Evolutionary conservation across 2,797 vertebrate species (phyloP), one percentile per base, ranked within the genome.

Genomic region (Cephalopachus bancanus): DNA sequence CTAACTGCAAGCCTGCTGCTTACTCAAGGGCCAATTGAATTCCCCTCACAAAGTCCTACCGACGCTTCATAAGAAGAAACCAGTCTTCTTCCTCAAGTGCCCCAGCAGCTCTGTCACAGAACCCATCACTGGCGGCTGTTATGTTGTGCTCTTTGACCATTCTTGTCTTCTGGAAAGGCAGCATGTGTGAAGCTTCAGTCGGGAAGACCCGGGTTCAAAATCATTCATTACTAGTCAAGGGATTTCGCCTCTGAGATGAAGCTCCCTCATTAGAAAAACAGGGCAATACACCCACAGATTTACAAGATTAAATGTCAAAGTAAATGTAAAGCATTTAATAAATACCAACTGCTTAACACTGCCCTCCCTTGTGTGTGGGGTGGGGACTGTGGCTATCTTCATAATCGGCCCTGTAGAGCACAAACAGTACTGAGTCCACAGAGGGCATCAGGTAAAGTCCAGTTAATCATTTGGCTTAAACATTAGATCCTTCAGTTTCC

Each of bases 21-120:
- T 85, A 71, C 60, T 95, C 37, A 93, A 94, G 30, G 37, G 75
- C 74, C 92, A 93, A 96, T 11, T 95, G 85, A 97, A 93, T 62
- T 83, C 24, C 30, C 30, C 51, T 97, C 12, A 53, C 28, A 62
- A 88, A 88, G 28, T 79, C 62, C 83, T 60, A 64, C 16, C 60
- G 7, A 8, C 33, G 4, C 11, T 51, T 93, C 53, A 0, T 30
- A 64, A 89, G 57, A 81, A 37, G 30, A 15, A 17, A 80, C 24
- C 44, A 44, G 44, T 90, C 24, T 90, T 83, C 51, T 78, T 89
- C 55, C 60, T 93, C 51, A 89, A 78, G 24, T 10, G 60, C 83
- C 19, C n/a, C 14, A 33, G 81, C 67, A 14, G 71, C 12, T 93
- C 76, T 51, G 44, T 76, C 44, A 74, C 16, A 85, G 30, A 7